phyloP scores from a whole-genome alignment of 1,140 invertebrate genomes.

The Nylanderia fulva region DNA sequence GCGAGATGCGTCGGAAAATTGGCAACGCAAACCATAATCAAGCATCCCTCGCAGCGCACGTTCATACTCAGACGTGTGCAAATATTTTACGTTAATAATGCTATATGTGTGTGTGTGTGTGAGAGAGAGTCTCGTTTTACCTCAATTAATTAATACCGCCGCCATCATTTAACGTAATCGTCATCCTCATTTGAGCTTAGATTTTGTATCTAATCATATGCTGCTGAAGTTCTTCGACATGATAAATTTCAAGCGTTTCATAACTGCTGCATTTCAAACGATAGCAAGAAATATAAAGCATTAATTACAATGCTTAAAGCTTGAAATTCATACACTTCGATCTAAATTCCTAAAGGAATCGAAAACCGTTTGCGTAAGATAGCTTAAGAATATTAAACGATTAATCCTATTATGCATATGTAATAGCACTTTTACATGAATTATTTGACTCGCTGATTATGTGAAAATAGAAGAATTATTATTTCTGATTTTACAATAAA shows the following conservation, averaged over 20 bases:
- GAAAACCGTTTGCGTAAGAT: not conserved
- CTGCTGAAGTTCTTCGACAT: conserved; percentile 48
- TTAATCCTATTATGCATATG: not conserved
- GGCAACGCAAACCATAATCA: conserved; percentile 53
- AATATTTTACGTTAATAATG: conserved; percentile 52
- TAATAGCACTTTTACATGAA: not conserved
- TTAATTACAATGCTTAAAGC: conserved; percentile 49
- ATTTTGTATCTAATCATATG: conserved; percentile 63
- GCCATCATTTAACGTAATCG: conserved; percentile 56
- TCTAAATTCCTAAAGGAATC: conserved; percentile 2
- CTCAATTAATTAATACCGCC: conserved; percentile 71
- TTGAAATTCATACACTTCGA: conserved; percentile 26
- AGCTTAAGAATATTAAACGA: not conserved
- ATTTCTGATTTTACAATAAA: not conserved
- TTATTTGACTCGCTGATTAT: not conserved
- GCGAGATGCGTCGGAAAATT: conserved; percentile 33
- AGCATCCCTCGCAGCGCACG: not conserved
- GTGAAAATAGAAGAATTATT: too few species aligned
- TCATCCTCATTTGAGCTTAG: conserved; percentile 59
- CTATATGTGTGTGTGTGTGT: conserved; percentile 33
- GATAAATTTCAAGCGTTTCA: conserved; percentile 47
- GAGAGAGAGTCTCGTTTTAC: not conserved
- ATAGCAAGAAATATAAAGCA: not conserved
- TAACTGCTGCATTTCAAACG: conserved; percentile 35
- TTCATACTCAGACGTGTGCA: conserved; percentile 40